Base-by-base conservation (phyloP, 1,140 invertebrate genomes). In the Papilio glaucus region DNA sequence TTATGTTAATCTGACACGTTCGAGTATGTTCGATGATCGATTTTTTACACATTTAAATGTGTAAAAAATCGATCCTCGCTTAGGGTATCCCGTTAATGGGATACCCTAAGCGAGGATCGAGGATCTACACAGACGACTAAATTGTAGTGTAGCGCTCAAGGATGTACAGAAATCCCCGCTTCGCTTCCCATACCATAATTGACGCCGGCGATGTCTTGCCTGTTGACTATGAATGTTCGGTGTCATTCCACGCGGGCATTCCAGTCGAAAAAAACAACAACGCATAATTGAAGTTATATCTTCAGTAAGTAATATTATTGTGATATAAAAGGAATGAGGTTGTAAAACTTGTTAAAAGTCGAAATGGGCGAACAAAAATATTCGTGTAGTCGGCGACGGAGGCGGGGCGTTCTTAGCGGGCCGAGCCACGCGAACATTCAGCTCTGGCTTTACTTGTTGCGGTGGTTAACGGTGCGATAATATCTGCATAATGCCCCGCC, bases 401-500 rank as follows among this genome's bases (percentile, higher is more conserved):
- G 18, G 21, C 42, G 18, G n/a, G 18, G 45, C 18, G 49, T 18
- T 65, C 15, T 61, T 69, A 45, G 74, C 73, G 70, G 72, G 82
- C 76, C 69, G 29, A 6, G 29, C 29, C 72, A 77, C 65, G 73
- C 78, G 81, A 83, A 85, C 77, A 80, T 77, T 85, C 72, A 71
- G 73, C 72, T n/a, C 82, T 80, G 79, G 76, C 71, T 84, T 84
- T 86, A 89, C 87, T 91, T 91, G 89, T 91, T 91, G 89, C 89
- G 84, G 83, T 84, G 81, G 88, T 89, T 86, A 86, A 85, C 83
- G 82, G 75, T 77, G 73, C 84, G 82, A 87, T 86, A 81, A 79
- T 85, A 91, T 91, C 87, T 86, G 81, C 87, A 89, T 91, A 91
- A 91, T 91, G 89, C 82, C 87, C 83, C 86, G 82, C 83, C 83